A percentile compares a stretch with the other conserved stretches of the same genome.
phyloP scores from a whole-genome alignment of 2,888 invertebrate species.

The Biston stratarius region DNA sequence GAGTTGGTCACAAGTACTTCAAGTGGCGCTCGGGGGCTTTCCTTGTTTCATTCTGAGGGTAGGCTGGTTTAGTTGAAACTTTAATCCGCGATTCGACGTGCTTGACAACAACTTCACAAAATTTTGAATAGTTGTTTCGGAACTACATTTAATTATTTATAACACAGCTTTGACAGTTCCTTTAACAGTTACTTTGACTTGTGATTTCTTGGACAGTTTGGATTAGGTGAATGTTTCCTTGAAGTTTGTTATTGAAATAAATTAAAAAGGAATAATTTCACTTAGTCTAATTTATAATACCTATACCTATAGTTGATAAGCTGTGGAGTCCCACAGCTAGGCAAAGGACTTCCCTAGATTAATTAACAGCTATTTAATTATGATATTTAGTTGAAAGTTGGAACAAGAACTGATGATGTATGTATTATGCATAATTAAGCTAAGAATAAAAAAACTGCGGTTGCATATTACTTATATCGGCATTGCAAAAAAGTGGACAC shows the following conservation, averaged over 20 bases:
- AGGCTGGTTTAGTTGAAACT: slow-evolving; percentile 19
- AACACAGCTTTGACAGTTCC: slow-evolving; percentile 8
- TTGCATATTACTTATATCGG: no score
- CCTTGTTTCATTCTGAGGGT: slow-evolving; percentile 16
- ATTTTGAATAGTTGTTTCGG: slow-evolving; percentile 16
- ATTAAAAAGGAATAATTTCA: no score
- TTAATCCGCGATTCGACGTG: slow-evolving; percentile 26
- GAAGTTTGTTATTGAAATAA: no score
- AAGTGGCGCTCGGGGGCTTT: slow-evolving; percentile 28
- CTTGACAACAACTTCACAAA: slow-evolving; percentile 23
- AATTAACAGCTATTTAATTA: no score
- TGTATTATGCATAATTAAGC: no score
- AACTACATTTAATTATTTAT: slow-evolving; percentile 24
- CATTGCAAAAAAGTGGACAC: no score
- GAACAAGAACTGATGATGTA: no score
- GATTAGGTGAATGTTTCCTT: neutral
- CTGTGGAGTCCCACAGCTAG: no score
- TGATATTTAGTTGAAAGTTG: no score
- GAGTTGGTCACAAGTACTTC: slow-evolving; percentile 34
- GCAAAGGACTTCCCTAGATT: no score
- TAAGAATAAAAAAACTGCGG: no score
- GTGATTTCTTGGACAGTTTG: neutral
- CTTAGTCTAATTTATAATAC: neutral
- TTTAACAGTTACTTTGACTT: slow-evolving; percentile 4
- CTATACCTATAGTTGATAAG: no score